phyloP scores from a whole-genome alignment of 1,140 invertebrate genomes.

The Laupala kohalensis region DNA sequence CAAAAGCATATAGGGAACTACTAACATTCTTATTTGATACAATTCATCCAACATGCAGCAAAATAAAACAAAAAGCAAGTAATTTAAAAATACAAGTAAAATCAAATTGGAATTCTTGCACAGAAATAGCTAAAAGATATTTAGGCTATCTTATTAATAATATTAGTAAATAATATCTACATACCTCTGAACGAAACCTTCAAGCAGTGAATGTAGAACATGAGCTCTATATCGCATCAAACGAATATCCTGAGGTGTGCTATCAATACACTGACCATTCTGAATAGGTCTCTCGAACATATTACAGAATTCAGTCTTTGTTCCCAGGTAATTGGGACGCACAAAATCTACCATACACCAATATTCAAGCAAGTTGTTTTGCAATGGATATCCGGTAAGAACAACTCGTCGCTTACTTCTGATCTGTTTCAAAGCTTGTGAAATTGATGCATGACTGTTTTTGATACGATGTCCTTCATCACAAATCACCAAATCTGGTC shows the following conservation, averaged over 20 bases:
- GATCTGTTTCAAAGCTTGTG: constrained; percentile 82
- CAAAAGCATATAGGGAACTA: no score
- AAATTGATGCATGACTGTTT: constrained; percentile 87
- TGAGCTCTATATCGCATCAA: constrained; percentile 82
- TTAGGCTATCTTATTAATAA: no score
- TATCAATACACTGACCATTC: constrained; percentile 88
- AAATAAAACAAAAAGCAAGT: no score
- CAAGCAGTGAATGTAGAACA: constrained; percentile 74
- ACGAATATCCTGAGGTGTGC: constrained; percentile 76
- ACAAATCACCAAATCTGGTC: constrained; percentile 88
- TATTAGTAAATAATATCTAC: constrained; percentile 13
- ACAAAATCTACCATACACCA: constrained; percentile 97
- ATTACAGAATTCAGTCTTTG: constrained; percentile 85
- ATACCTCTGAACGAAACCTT: constrained; percentile 80
- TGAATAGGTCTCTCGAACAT: constrained; percentile 93
- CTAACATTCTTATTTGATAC: no score
- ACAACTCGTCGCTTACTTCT: constrained; percentile 78
- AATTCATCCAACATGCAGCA: no score
- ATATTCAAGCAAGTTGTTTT: constrained; percentile 91
- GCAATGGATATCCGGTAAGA: constrained; percentile 89
- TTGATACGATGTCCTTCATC: constrained; percentile 96
- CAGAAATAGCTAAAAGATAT: no score
- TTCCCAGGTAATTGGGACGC: constrained; percentile 81
- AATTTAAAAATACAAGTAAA: no score
- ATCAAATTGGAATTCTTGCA: no score